Evolutionary conservation across 2,113 vertebrate species (phyloP).

Genomic region (Cariama cristata): DNA sequence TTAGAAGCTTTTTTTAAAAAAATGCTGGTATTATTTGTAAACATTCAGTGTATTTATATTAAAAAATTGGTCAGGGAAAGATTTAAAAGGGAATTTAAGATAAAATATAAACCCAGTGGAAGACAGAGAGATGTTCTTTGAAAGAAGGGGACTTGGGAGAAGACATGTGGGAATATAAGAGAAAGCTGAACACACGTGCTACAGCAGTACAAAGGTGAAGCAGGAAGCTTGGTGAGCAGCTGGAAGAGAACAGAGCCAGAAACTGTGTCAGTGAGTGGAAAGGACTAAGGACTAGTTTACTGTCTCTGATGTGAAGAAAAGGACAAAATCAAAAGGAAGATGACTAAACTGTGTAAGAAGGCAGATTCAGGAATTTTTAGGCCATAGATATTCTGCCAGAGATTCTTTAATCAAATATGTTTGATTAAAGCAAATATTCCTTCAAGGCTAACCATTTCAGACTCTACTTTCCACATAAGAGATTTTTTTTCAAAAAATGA

Average conservation of each 20-base stretch:
- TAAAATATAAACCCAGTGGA: background rate
- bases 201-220: background rate
- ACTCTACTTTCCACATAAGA: background rate
- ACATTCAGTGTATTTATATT: background rate
- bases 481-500: background rate
- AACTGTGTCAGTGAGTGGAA: background rate
- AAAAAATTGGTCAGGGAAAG: background rate
- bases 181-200: background rate
- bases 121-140: background rate
- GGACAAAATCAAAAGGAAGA: background rate
- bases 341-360: background rate
- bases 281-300: background rate
- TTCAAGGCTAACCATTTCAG: background rate
- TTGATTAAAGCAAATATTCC: background rate
- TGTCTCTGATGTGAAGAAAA: background rate
- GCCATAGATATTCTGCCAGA: background rate
- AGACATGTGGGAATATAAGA: background rate
- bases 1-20: background rate
- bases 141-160: background rate
- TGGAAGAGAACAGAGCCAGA: background rate
- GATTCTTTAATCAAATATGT: background rate
- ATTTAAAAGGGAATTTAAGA: background rate
- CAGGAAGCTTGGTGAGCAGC: background rate
- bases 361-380: background rate
- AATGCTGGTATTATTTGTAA: background rate